Conservation (phyloP, 2,888 invertebrate species). For the Mechanitis mazaeus region DNA sequence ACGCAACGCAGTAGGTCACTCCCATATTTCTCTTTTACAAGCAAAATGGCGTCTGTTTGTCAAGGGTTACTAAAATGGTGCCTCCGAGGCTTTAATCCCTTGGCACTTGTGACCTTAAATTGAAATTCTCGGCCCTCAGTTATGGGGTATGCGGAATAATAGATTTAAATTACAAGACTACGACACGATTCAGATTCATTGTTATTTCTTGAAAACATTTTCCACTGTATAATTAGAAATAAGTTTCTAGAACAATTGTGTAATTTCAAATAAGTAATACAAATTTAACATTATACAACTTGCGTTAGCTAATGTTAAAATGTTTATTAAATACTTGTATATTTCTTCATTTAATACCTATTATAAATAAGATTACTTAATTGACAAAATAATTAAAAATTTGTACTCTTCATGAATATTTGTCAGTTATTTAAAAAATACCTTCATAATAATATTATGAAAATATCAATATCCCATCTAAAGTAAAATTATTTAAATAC, state of each 20-base stretch:
- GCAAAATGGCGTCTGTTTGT: conserved; percentile 33
- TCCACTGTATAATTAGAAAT: neutral
- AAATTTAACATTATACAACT: neutral
- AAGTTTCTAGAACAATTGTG: neutral
- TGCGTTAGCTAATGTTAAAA: neutral
- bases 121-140: conserved; percentile 34
- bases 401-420: too few relatives aligned
- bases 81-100: conserved; percentile 35
- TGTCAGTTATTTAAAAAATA: too few relatives aligned
- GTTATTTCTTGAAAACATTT: conserved; percentile 5
- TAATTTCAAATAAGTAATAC: neutral
- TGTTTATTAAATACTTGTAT: too few relatives aligned
- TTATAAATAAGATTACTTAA: too few relatives aligned
- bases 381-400: too few relatives aligned
- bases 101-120: conserved; percentile 33
- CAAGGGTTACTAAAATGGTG: conserved; percentile 35
- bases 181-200: conserved; percentile 8
- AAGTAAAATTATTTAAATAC: too few relatives aligned
- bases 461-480: too few relatives aligned
- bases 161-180: conserved; percentile 15
- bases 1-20: conserved; percentile 25
- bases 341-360: too few relatives aligned
- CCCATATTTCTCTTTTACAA: conserved; percentile 34
- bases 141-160: conserved; percentile 16
- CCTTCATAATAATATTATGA: too few relatives aligned